phyloP scores from a whole-genome alignment of 2,113 vertebrate species.

The Numenius arquata region DNA sequence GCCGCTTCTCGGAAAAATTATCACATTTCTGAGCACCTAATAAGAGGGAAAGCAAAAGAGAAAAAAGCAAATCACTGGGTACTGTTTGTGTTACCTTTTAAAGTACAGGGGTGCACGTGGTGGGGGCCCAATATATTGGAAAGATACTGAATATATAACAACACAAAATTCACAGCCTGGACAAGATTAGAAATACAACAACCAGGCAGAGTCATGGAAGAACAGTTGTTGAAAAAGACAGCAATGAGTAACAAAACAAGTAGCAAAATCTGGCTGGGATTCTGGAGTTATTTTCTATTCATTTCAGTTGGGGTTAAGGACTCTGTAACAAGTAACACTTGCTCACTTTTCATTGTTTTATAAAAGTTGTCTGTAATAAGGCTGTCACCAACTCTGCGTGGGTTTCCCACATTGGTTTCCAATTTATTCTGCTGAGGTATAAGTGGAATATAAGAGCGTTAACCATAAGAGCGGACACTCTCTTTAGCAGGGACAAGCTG shows the following conservation, averaged over 20 bases:
- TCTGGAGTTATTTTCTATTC: not conserved
- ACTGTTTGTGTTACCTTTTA: not conserved
- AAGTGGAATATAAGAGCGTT: rapidly evolving
- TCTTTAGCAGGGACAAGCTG: not conserved
- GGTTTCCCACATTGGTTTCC: not conserved
- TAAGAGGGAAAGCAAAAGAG: not conserved
- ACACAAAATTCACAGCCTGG: not conserved
- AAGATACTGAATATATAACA: not conserved
- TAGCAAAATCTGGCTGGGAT: not conserved
- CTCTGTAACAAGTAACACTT: not conserved
- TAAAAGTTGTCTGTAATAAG: not conserved
- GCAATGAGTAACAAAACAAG: not conserved
- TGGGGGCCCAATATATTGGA: rapidly evolving
- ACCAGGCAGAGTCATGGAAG: not conserved
- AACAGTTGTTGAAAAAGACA: not conserved
- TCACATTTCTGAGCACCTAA: conserved; percentile 89
- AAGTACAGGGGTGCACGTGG: not conserved
- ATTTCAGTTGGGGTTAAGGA: not conserved
- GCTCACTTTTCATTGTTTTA: not conserved
- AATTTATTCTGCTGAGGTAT: not conserved
- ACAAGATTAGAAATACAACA: not conserved
- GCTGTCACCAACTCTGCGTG: not conserved
- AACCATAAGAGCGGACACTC: not conserved
- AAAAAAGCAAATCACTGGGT: not conserved
- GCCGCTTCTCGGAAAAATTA: conserved; percentile 91